Conservation (phyloP, 2,113 vertebrate species). For the Sinocyclocheilus rhinocerous region DNA sequence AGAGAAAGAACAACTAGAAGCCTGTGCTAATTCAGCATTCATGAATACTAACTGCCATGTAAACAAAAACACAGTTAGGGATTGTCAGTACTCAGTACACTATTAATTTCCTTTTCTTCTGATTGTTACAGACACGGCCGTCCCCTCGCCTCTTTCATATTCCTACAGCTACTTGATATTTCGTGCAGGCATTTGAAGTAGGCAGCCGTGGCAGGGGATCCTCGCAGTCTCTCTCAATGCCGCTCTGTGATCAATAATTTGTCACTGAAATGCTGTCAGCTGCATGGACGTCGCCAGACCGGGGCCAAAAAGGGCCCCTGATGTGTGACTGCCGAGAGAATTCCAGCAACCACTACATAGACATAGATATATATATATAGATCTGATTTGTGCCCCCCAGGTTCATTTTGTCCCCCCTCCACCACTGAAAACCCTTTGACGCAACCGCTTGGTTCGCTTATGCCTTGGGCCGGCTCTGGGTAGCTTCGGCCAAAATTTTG, state of each 20-base stretch:
- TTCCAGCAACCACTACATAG: constrained; percentile 1
- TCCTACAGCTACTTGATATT: constrained; percentile 42
- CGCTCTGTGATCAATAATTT: constrained; percentile 65
- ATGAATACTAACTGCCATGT: constrained; percentile 55
- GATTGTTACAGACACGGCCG: neutral
- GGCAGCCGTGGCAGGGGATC: constrained; percentile 53
- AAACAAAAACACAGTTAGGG: neutral
- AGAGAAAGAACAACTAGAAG: constrained; percentile 34
- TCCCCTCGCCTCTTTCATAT: constrained; percentile 27
- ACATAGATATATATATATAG: no score
- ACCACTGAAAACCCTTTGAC: no score
- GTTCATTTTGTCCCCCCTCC: no score
- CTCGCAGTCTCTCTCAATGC: constrained; percentile 41
- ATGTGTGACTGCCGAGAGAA: constrained; percentile 20
- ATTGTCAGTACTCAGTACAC: constrained; percentile 19
- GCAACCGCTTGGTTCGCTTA: no score
- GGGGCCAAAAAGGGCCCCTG: constrained; percentile 23
- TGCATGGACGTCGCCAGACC: neutral
- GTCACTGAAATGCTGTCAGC: constrained; percentile 48
- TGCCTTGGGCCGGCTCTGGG: no score
- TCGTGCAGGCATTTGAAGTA: constrained; percentile 24
- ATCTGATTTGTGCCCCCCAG: no score
- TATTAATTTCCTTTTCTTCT: neutral
- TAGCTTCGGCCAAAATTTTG: no score
- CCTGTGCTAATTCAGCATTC: constrained; percentile 59